A percentile compares a stretch with the other conserved stretches of the same genome.
Conservation (phyloP, 2,113 vertebrate genomes). For the Microtus montanus region DNA sequence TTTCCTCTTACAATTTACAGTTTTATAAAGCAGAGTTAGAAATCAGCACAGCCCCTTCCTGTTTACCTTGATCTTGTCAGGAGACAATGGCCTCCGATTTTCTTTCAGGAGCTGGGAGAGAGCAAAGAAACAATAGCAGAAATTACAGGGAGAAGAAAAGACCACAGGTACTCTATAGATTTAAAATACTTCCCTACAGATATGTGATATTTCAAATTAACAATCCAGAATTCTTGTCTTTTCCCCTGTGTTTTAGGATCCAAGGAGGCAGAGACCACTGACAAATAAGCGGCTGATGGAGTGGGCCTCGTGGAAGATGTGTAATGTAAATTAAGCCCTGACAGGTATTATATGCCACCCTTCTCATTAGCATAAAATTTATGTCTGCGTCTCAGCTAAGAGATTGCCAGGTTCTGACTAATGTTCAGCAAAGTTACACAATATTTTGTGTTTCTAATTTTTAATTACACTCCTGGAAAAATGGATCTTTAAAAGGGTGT, state of each 20-base stretch:
- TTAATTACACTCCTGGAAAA: constrained; percentile 27
- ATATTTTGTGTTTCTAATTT: constrained; percentile 55
- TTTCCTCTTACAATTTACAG: neutral
- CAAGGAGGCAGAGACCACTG: neutral
- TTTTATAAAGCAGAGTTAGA: constrained; percentile 38
- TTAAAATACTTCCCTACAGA: constrained; percentile 52
- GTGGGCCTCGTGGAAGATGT: constrained; percentile 15
- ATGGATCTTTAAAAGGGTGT: constrained; percentile 17
- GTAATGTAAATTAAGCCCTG: constrained; percentile 47
- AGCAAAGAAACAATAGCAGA: neutral
- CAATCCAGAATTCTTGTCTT: neutral
- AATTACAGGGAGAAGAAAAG: constrained; percentile 15
- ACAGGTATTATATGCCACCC: constrained; percentile 38
- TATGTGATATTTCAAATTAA: constrained; percentile 3
- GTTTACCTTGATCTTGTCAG: neutral
- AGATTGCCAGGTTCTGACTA: constrained; percentile 35
- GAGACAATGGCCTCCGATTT: neutral
- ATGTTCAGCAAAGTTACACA: constrained; percentile 43
- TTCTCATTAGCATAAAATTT: constrained; percentile 62
- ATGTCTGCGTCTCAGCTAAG: constrained; percentile 45
- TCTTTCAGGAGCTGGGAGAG: neutral
- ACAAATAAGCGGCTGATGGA: constrained; percentile 44
- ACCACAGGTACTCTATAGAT: neutral
- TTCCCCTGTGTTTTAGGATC: neutral
- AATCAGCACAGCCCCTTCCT: neutral